These are phyloP conservation scores for Laspeyria flexula DNA, from an alignment of 2,888 invertebrate species.

Conservation along the genomic window DNA sequence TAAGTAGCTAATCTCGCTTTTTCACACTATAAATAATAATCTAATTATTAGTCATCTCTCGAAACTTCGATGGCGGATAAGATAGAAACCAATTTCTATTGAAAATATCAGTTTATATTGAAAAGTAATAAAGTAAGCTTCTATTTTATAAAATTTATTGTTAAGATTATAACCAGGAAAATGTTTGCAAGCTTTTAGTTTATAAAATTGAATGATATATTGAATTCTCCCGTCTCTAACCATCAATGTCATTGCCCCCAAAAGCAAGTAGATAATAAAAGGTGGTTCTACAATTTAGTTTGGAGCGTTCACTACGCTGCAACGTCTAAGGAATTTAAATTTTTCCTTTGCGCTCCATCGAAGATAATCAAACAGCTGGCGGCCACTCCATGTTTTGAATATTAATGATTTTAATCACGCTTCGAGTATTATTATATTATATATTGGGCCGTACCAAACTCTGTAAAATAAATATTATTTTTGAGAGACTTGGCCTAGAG, in stretches of 20 bases:
- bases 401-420: constrained; percentile 65
- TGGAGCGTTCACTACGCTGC: constrained; percentile 44
- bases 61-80: no score
- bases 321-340: constrained; percentile 67
- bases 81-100: no score
- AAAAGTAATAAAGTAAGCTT: no score
- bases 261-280: constrained; percentile 52
- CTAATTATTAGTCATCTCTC: no score
- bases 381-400: constrained; percentile 66
- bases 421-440: constrained; percentile 53
- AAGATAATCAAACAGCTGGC: constrained; percentile 73
- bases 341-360: constrained; percentile 60
- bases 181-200: no score
- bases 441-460: constrained; percentile 27
- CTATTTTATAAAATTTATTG: no score
- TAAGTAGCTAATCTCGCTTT: no score
- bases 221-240: background rate
- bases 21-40: no score
- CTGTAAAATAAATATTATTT: constrained; percentile 10
- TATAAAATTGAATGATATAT: no score
- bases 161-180: no score
- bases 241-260: constrained; percentile 19
- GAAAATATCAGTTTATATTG: no score
- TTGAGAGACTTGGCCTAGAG: no score
- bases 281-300: constrained; percentile 57